Base-by-base conservation (phyloP, 2,888 invertebrate genomes). In the Chymomyza procnemis region DNA sequence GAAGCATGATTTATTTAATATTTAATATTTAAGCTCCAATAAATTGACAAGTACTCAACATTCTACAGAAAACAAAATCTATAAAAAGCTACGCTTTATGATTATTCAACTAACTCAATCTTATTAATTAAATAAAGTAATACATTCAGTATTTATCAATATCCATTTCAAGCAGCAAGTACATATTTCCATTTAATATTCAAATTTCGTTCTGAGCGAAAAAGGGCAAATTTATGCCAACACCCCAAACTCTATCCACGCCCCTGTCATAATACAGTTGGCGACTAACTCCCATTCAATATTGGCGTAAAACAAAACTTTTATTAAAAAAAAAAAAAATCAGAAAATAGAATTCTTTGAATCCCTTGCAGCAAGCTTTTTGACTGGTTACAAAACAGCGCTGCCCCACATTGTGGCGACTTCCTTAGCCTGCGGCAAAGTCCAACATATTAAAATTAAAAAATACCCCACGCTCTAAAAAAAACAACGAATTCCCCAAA, bases 361-460 rank as follows among this genome's bases (percentile, higher is more conserved):
- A 41, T 41, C 34, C 34, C 34, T 41, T 41, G 34, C 9, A 41
- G 34, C 34, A 41, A 4, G 12, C 6, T 19, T 50, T 50, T 18
- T n/a, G 50, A 19, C 19, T 19, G 19, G 50, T 50, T 50, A 41
- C 34, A 41, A 12, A 1, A 41, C 12, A 50, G 18, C 8, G 34
- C 12, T 41, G 9, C 12, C 34, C 34, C 34, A 9, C 9, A 41
- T 12, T 41, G 12, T 12, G 1, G 34, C 12, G 34, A 41, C 34
- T 41, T 12, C 34, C 34, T 41, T 41, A 12, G 34, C 34, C 34
- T 12, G 21, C 16, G 73, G 57, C 69, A 48, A 22, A 61, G 58
- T 69, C 63, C 64, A 66, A 55, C 69, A 74, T 74, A 67, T 74
- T 74, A 69, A 74, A 74, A 74, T 69, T 74, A 65, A 68, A 66